Base-by-base conservation (phyloP, 2,113 vertebrate species). In the Parus major region DNA sequence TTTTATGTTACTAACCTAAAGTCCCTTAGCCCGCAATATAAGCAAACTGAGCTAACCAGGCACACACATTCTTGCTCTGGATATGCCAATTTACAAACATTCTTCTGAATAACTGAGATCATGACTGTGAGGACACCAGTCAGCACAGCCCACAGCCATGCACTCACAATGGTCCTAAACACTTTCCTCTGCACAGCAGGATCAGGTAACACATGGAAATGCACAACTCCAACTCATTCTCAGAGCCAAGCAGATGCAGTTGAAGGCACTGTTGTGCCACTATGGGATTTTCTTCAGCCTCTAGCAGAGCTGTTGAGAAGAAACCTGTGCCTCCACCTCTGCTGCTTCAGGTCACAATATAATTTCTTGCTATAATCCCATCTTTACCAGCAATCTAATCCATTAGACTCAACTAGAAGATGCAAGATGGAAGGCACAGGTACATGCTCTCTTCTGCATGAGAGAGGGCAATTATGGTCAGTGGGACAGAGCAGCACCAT, bases 141-240 rank as follows among this genome's bases (percentile, higher is more conserved):
- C 33, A 60, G 60, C 19, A 60, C 8, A 73, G 63, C 68, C 46
- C 46, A 69, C n/a, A 82, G 63, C 68, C 4, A 5, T 4, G 36
- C 55, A 29, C 28, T 71, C 2, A 0, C 24, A 52, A 3, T 6
- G 35, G 63, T 36, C 49, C 64, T 49, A 15, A 31, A n/a, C 5
- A 71, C 69, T 16, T 71, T 52, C 41, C 49, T 11, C 22, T 9
- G 52, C 22, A 12, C 15, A 6, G 24, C 2, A 0, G 39, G 52
- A 42, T 49, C 56, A 35, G 64, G 36, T 36, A 53, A 24, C 39
- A 55, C 13, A 5, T 10, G 1, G 3, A 50, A 81, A 70, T 0
- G 2, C 29, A 27, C 0, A 4, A 60, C 55, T 90, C 61, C 1
- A 0, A 16, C 59, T 55, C 59, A 3, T 0, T 21, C 23, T 61